A percentile compares a stretch with the other conserved stretches of the same genome.
phyloP scores from a whole-genome alignment of 2,797 vertebrate species.

The Helostoma temminkii region DNA sequence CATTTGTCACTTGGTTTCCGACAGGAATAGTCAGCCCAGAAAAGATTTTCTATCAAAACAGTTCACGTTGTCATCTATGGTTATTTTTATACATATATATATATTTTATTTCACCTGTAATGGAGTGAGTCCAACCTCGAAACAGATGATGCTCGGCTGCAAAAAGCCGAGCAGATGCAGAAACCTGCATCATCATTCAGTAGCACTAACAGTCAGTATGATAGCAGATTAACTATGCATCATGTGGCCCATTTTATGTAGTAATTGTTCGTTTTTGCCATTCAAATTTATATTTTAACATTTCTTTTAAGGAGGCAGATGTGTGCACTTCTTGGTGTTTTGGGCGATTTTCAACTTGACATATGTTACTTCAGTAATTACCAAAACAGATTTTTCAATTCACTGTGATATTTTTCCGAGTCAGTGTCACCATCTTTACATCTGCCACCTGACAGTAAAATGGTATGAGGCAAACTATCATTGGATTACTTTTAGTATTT shows the following conservation, averaged over 20 bases:
- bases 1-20: background rate
- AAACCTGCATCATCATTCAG: slow-evolving; percentile 3
- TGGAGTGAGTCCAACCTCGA: background rate
- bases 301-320: slow-evolving; percentile 1
- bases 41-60: background rate
- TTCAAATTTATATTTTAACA: slow-evolving; percentile 36
- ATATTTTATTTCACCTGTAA: slow-evolving; percentile 10
- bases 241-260: slow-evolving; percentile 14
- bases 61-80: slow-evolving; percentile 11
- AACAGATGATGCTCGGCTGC: background rate
- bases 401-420: background rate
- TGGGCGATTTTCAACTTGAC: background rate
- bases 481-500: background rate
- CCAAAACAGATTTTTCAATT: background rate
- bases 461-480: background rate
- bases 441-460: background rate
- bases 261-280: slow-evolving; percentile 32
- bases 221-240: slow-evolving; percentile 21
- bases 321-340: slow-evolving; percentile 29
- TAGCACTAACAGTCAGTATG: slow-evolving; percentile 38
- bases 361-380: slow-evolving; percentile 5
- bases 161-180: too few species aligned
- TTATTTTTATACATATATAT: slow-evolving; percentile 1
- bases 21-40: background rate
- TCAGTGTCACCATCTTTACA: background rate